Evolutionary conservation across 2,113 vertebrate genomes (phyloP).

Genomic region (Tenrec ecaudatus): DNA sequence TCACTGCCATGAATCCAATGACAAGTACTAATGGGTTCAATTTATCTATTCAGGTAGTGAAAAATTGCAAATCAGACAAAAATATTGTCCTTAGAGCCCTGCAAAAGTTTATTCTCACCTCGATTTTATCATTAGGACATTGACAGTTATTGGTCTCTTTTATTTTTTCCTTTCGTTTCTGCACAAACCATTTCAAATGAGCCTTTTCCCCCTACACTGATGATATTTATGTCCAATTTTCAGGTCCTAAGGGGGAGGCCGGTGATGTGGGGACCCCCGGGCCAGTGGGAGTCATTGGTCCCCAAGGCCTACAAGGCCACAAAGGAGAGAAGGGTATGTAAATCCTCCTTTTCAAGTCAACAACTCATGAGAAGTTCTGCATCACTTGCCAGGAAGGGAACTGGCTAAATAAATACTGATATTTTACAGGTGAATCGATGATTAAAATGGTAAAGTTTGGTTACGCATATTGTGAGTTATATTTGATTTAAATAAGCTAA

Average conservation of each 20-base stretch:
- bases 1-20: conserved; percentile 58
- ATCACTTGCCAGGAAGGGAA: conserved; percentile 19
- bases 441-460: conserved; percentile 30
- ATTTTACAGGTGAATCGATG: background rate
- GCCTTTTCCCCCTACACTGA: background rate
- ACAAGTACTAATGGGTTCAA: conserved; percentile 71
- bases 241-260: conserved; percentile 91
- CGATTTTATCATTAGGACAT: conserved; percentile 49
- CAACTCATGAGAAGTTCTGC: conserved; percentile 33
- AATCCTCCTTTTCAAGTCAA: conserved; percentile 10
- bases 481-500: conserved; percentile 40
- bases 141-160: background rate
- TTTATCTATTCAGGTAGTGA: conserved; percentile 67
- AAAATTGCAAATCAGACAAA: conserved; percentile 66
- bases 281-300: conserved; percentile 86
- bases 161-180: rapidly evolving
- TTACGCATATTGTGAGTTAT: background rate
- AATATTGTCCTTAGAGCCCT: conserved; percentile 54
- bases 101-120: conserved; percentile 6
- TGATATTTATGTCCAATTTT: conserved; percentile 64
- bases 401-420: conserved; percentile 14
- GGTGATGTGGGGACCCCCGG: conserved; percentile 91
- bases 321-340: conserved; percentile 93
- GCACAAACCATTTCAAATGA: conserved; percentile 52
- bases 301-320: conserved; percentile 87